phyloP scores from a whole-genome alignment of 2,113 vertebrate genomes.

The Urocynchramus pylzowi region DNA sequence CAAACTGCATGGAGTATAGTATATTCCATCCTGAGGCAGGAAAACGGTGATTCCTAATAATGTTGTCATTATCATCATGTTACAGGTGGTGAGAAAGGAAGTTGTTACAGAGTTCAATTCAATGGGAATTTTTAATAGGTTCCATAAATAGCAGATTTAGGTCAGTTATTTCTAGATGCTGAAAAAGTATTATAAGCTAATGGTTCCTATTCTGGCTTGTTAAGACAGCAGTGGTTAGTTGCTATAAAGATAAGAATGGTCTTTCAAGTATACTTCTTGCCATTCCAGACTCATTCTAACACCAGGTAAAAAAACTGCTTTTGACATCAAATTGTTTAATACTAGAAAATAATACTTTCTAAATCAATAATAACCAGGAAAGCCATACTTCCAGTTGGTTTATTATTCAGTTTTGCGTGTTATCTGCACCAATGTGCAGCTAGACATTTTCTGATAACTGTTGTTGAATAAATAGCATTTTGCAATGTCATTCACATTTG shows the following conservation, averaged over 20 bases:
- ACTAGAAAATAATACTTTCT: neutral
- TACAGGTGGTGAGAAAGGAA: neutral
- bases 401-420: neutral
- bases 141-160: neutral
- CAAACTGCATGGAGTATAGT: accelerated
- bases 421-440: neutral
- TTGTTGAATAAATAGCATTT: neutral
- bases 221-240: neutral
- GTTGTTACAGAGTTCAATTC: neutral
- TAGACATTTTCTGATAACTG: neutral
- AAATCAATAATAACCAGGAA: neutral
- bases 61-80: neutral
- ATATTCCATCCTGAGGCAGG: neutral
- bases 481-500: neutral
- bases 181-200: neutral
- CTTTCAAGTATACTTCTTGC: neutral
- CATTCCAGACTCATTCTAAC: neutral
- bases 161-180: neutral
- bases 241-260: neutral
- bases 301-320: neutral
- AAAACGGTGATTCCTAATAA: neutral
- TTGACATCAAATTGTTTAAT: neutral
- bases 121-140: neutral
- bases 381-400: neutral
- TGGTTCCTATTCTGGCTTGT: neutral